phyloP scores from a whole-genome alignment of 23 tunicate species.

The Corella eumyota region DNA sequence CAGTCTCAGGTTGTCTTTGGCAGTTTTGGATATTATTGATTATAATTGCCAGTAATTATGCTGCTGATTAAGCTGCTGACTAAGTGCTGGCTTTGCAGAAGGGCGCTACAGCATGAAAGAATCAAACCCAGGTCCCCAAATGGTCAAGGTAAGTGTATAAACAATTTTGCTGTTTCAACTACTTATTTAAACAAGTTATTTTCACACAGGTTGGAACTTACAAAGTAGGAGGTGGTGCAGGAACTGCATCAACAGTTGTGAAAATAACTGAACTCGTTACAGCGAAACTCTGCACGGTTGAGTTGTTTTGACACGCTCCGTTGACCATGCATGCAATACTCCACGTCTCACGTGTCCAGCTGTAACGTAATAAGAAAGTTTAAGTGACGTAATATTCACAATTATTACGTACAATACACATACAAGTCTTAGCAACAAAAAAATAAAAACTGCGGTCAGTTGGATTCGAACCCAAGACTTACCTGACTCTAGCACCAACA shows the following conservation, averaged over 20 bases:
- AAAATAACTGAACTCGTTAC: constrained; percentile 54
- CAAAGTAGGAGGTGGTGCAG: constrained; percentile 13
- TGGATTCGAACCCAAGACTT: neutral
- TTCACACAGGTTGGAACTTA: too few relatives aligned
- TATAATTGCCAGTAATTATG: too few relatives aligned
- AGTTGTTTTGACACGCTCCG: constrained; percentile 6
- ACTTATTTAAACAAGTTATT: too few relatives aligned
- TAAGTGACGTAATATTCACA: neutral
- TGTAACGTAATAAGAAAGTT: neutral
- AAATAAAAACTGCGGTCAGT: neutral
- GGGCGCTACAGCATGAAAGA: too few relatives aligned
- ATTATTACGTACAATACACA: neutral
- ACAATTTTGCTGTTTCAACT: too few relatives aligned
- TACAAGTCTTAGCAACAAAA: neutral
- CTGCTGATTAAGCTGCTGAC: too few relatives aligned
- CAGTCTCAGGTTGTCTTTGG: too few relatives aligned
- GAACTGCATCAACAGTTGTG: constrained; percentile 17
- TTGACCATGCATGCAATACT: constrained; percentile 24
- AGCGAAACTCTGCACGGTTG: constrained; percentile 22
- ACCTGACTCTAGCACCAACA: constrained; percentile 59
- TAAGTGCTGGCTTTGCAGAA: too few relatives aligned
- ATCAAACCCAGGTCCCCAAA: too few relatives aligned
- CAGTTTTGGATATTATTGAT: too few relatives aligned
- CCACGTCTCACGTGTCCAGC: constrained; percentile 68
- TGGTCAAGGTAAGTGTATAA: too few relatives aligned